phyloP scores from a whole-genome alignment of 2,888 invertebrate genomes.

The Craniophora ligustri region DNA sequence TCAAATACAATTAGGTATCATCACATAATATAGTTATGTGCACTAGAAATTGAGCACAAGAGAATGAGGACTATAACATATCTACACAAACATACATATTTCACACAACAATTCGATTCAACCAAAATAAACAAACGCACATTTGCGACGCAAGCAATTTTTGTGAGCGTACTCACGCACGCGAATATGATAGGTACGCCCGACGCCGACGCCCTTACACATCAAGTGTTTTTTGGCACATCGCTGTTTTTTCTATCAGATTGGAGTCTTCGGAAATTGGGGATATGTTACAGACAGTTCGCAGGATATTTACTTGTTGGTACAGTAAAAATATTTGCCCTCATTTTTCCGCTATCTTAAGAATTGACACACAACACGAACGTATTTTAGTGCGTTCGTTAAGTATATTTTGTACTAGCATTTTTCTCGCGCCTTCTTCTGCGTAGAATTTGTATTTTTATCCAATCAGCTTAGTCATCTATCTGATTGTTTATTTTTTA shows the following conservation, averaged over 20 bases:
- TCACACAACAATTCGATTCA: constrained; percentile 2
- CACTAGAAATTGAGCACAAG: too few species aligned
- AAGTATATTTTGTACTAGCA: constrained; percentile 6
- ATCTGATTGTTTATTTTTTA: too few species aligned
- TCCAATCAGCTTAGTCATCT: too few species aligned
- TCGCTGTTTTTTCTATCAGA: constrained; percentile 56
- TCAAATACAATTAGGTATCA: too few species aligned
- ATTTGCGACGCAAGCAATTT: constrained; percentile 39
- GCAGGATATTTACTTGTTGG: constrained; percentile 52
- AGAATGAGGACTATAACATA: too few species aligned
- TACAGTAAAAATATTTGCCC: constrained; percentile 47
- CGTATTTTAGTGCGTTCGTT: constrained; percentile 26
- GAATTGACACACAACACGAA: constrained; percentile 34
- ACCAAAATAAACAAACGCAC: constrained; percentile 32
- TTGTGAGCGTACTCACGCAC: constrained; percentile 26
- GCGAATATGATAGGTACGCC: constrained; percentile 46
- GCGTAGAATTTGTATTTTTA: too few species aligned
- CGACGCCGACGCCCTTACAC: constrained; percentile 38
- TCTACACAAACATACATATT: too few species aligned
- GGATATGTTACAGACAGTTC: constrained; percentile 56
- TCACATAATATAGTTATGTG: too few species aligned
- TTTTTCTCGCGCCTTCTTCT: too few species aligned
- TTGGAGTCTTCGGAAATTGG: constrained; percentile 58
- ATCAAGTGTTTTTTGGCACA: constrained; percentile 55
- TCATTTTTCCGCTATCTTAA: constrained; percentile 42